A percentile compares a stretch with the other conserved stretches of the same genome.
phyloP scores from a whole-genome alignment of 1,140 invertebrate species.

The Heliconius hewitsoni region DNA sequence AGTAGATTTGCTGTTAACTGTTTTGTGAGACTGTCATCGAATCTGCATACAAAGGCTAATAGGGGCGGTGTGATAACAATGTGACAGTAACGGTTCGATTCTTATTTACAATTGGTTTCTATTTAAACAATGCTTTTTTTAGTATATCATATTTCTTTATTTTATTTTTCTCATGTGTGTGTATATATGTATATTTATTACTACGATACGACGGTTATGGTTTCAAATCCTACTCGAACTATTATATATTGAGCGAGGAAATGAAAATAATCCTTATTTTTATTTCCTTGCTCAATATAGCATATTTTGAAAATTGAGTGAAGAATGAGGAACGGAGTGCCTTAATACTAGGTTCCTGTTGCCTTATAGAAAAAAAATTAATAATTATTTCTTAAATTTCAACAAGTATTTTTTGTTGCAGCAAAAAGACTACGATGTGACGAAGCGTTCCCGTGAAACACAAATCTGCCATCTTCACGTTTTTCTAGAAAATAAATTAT shows the following conservation, averaged over 20 bases:
- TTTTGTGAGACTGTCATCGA: conserved; percentile 47
- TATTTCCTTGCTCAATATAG: too few species aligned
- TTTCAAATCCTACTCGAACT: too few species aligned
- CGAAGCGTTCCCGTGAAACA: conserved; percentile 45
- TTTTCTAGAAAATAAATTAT: conserved; percentile 38
- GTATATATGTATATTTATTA: background rate
- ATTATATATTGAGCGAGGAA: too few species aligned
- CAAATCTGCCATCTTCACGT: conserved; percentile 50
- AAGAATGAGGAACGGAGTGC: too few species aligned
- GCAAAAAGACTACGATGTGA: conserved; percentile 65
- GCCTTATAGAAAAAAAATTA: too few species aligned
- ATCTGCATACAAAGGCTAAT: conserved; percentile 56
- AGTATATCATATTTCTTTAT: background rate
- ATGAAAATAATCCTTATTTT: too few species aligned
- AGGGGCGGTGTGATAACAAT: conserved; percentile 28
- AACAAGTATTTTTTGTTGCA: conserved; percentile 51
- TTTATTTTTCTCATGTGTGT: background rate
- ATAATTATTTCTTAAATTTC: too few species aligned
- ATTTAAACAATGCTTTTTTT: background rate
- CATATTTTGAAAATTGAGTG: too few species aligned
- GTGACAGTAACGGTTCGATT: conserved; percentile 46
- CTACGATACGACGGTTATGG: too few species aligned
- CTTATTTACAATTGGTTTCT: conserved; percentile 30
- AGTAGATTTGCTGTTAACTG: conserved; percentile 23
- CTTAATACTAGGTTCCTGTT: too few species aligned